Base-by-base conservation (phyloP, 2,888 invertebrate genomes). In the Rhabditoides inermis region DNA sequence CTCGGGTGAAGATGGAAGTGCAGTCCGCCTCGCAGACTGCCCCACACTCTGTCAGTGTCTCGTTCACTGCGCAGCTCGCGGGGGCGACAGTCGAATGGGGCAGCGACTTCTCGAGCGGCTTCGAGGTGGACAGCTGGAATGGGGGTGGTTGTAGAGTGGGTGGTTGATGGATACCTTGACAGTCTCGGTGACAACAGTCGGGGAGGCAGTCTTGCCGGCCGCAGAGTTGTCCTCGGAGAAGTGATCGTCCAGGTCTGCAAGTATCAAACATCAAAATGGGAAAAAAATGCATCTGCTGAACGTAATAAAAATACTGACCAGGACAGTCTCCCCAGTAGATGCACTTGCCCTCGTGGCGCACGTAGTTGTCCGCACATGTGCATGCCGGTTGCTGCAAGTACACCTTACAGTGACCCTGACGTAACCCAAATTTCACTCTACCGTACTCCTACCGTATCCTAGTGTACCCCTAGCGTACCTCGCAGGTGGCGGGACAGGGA, bases 11-110 rank as follows among this genome's bases (percentile, higher is more conserved):
- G 42, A 74, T 69, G 1, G 68, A 65, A 6, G 62, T 56, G 52
- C 75, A 75, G 48, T 75, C 74, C 7, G 74, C 67, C 50, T 75
- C 73, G 49, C 75, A 74, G 12, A 68, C 63, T 28, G 61, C 50
- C 46, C 74, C 74, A 48, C 74, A 74, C 45, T 70, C 72, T 44
- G 69, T 73, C n/a, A 71, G 32, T n/a, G 72, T 74, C 55, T 74
- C 74, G 49, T 72, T 71, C 23, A 58, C 54, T 3, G 62, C 61
- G 45, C 72, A 74, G 10, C 60, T 55, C 3, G 60, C 49, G 20
- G 56, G 45, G 10, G 45, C 22, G 10, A 45, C 46, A 20, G 35
- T 36, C 41, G 15, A 22, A 42, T 15, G 36, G 44, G n/a, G 37
- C 25, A 1, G 10, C 18, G 18, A 49, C 15, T 30, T 47, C 45